Percentiles rank a stretch among this genome's conserved stretches.
phyloP scores from a whole-genome alignment of 2,888 invertebrate genomes.

The Nematopogon swammerdamellus region DNA sequence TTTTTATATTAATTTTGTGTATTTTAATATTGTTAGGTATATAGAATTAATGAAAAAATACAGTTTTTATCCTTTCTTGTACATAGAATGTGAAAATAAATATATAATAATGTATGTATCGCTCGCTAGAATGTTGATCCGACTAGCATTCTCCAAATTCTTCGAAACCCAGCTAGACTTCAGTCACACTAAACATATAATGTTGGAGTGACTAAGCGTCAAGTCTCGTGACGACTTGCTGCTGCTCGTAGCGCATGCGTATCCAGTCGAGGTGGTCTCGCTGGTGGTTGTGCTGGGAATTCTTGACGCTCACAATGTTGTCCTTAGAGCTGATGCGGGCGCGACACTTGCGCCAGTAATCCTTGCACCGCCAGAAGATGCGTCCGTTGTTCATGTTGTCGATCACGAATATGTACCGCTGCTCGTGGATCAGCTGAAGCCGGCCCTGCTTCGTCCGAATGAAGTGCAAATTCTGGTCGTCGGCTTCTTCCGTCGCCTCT shows the following conservation, averaged over 20 bases:
- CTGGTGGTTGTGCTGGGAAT: conserved; percentile 1
- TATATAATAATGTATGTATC: conserved; percentile 1
- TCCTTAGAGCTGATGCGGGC: not conserved
- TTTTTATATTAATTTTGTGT: too few relatives aligned
- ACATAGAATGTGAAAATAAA: not conserved
- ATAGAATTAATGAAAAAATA: too few relatives aligned
- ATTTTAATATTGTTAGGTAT: too few relatives aligned
- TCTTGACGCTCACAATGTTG: not conserved
- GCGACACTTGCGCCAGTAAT: conserved; percentile 1
- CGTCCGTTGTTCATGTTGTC: conserved; percentile 2
- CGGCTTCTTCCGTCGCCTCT: not conserved
- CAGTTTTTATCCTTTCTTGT: too few relatives aligned
- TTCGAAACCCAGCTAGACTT: too few relatives aligned
- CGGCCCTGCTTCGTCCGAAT: not conserved
- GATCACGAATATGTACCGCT: not conserved
- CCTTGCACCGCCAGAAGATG: conserved; percentile 10
- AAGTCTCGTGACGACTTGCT: not conserved
- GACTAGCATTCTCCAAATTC: too few relatives aligned
- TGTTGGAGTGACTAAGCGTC: not conserved
- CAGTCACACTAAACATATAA: too few relatives aligned
- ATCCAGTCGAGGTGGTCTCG: not conserved
- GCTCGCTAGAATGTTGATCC: too few relatives aligned
- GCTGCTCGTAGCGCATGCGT: not conserved
- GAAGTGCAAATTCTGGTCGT: not conserved
- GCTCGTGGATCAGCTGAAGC: conserved; percentile 1